phyloP scores from a whole-genome alignment of 2,113 vertebrate genomes.

The Ancistrus triradiatus region DNA sequence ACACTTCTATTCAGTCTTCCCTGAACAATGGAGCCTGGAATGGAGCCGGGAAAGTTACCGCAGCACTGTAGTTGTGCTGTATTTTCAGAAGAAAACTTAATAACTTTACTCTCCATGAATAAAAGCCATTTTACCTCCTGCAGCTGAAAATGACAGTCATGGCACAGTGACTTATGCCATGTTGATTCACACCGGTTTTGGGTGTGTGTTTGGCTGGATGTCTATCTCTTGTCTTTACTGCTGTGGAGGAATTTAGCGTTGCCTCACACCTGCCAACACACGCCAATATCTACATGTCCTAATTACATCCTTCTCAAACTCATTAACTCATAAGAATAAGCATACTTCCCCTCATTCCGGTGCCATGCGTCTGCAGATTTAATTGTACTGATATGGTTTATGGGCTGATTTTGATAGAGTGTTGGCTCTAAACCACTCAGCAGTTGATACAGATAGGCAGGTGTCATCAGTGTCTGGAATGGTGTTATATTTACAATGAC shows the following conservation, averaged over 20 bases:
- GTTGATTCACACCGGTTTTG: slow-evolving; percentile 1
- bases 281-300: slow-evolving; percentile 24
- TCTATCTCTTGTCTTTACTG: slow-evolving; percentile 18
- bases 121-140: slow-evolving; percentile 11
- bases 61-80: slow-evolving; percentile 16
- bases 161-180: slow-evolving; percentile 9
- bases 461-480: neutral
- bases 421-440: slow-evolving; percentile 24
- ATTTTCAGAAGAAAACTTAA: slow-evolving; percentile 7
- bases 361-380: slow-evolving; percentile 16
- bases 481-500: neutral
- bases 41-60: slow-evolving; percentile 8
- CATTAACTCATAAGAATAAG: slow-evolving; percentile 36
- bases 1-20: slow-evolving; percentile 41
- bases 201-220: slow-evolving; percentile 29
- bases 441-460: slow-evolving; percentile 3
- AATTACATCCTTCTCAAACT: slow-evolving; percentile 33
- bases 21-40: slow-evolving; percentile 24
- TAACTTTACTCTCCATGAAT: slow-evolving; percentile 9
- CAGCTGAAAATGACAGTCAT: slow-evolving; percentile 16
- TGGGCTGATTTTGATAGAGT: slow-evolving; percentile 42
- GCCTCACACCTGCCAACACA: slow-evolving; percentile 27
- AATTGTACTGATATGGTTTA: slow-evolving; percentile 37
- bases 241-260: slow-evolving; percentile 15
- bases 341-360: slow-evolving; percentile 20